Evolutionary conservation across 2,113 vertebrate species (phyloP), one percentile per base, ranked within the genome.

Genomic region (Campylorhamphus procurvoides): DNA sequence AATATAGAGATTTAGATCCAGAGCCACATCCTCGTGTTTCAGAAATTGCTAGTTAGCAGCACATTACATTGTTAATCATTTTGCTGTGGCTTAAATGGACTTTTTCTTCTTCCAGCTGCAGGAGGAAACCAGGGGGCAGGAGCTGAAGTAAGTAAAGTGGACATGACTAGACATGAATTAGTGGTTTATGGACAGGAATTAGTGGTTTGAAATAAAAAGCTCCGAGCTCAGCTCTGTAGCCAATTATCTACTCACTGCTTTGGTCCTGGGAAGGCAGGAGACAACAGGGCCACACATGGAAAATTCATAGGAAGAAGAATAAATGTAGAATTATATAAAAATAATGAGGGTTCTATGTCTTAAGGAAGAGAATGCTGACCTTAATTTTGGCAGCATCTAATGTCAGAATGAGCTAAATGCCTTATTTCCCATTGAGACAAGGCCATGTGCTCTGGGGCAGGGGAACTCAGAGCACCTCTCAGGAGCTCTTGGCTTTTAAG

Each of bases 81-180:
- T 66, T 73, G 40, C 31, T 60, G 39, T 33, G 82, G 62, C 44
- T 67, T 68, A 72, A 91, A 82, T 39, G 13, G 44, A n/a, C 7
- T 19, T 22, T 47, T 67, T 67, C 8, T n/a, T 46, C 83, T 91
- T 87, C 58, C 75, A 93, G 75, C 10, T 40, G 44, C 77, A 40
- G 81, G 39, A 91, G 56, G 44, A 89, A 66, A 37, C 29, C 49
- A 14, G 46, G 22, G 55, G 27, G 53, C 68, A 66, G 55, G 25
- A 93, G 66, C 27, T 60, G 33, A 79, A 19, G 91, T 96, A 73
- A 96, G 95, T 93, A 39, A 73, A 75, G 37, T 11, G 53, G 56
- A 55, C 31, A 11, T 0, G 1, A 39, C 19, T 22, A 22, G 50
- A 10, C 2, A 1, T n/a, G 55, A 42, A 50, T 27, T 52, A 18